Evolutionary conservation across 2,797 vertebrate species (phyloP), one percentile per base, ranked within the genome.

Genomic region (Halcyon leucocephala): DNA sequence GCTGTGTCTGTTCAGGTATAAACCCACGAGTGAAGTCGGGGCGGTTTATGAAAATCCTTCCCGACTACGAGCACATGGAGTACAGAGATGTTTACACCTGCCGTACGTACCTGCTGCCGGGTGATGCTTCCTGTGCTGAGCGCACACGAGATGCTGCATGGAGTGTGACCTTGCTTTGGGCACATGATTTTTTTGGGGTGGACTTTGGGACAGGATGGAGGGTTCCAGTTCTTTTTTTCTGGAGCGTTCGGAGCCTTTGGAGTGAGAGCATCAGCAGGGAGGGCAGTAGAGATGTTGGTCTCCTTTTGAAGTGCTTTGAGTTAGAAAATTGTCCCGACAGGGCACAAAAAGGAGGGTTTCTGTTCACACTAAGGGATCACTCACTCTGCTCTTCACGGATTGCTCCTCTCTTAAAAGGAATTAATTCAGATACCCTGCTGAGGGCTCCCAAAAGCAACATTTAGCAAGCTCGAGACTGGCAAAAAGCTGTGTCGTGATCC

Each of bases 21-120:
- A 98, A 99, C 97, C 99, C 99, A 25, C 98, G 98, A 5, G 98
- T 99, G 98, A 99, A 99, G 98, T 99, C 99, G 39, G 99, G 99
- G 89, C 98, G 98, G 95, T 99, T 99, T 98, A 98, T 99, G 98
- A 99, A 98, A 98, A 98, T 99, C 96, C 99, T 99, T 80, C 99
- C 99, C n/a, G 99, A 99, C 98, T 99, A 99, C 95, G 99, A 99
- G 97, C 98, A 99, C 97, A 98, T 99, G 99, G 99, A 98, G 94
- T 99, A 99, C 98, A 98, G 98, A 98, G 99, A 99, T 95, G 98
- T 99, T 93, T 98, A 98, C 97, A 98, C 99, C 96, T 98, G 98
- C 98, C 97, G 98, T 99, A 99, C 97, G 98, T 99, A 99, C 98
- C 94, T 89, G 51, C 95, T 48, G 74, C 81, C 72, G 80, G 67